A percentile compares a stretch with the other conserved stretches of the same genome.
Evolutionary conservation across 2,888 invertebrate species (phyloP).

Genomic region (Trypoxylon attenuatum): DNA sequence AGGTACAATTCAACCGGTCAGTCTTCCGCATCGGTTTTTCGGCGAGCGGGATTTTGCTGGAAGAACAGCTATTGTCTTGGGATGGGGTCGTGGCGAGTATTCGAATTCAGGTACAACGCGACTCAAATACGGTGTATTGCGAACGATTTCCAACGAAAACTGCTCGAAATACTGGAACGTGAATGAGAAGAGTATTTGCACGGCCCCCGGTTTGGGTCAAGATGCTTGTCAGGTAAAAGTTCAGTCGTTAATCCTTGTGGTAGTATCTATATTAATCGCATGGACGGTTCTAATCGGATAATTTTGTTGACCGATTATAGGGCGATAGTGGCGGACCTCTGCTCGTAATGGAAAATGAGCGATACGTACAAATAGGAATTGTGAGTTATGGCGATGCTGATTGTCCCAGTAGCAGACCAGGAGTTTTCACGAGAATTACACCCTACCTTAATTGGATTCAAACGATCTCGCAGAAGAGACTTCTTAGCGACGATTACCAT

Average conservation of each 20-base stretch:
- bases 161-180: constrained; percentile 44
- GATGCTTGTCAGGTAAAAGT: constrained; percentile 55
- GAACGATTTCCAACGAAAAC: constrained; percentile 37
- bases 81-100: constrained; percentile 50
- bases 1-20: constrained; percentile 50
- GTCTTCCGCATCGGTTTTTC: constrained; percentile 21
- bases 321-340: constrained; percentile 62
- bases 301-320: no score
- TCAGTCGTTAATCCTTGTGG: no score
- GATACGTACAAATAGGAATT: constrained; percentile 54
- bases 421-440: constrained; percentile 49
- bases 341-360: constrained; percentile 17
- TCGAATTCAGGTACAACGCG: neutral
- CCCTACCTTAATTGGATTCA: constrained; percentile 50
- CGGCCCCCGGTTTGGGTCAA: constrained; percentile 25
- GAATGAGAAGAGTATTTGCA: constrained; percentile 24
- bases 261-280: no score
- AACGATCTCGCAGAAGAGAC: no score
- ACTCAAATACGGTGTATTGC: constrained; percentile 46
- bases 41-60: neutral
- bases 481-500: no score
- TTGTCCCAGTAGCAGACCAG: constrained; percentile 52
- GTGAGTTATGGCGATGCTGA: constrained; percentile 54
- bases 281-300: no score
- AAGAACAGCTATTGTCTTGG: constrained; percentile 31